Evolutionary conservation across 2,113 vertebrate genomes (phyloP).

Genomic region (Lamprologus callipterus): DNA sequence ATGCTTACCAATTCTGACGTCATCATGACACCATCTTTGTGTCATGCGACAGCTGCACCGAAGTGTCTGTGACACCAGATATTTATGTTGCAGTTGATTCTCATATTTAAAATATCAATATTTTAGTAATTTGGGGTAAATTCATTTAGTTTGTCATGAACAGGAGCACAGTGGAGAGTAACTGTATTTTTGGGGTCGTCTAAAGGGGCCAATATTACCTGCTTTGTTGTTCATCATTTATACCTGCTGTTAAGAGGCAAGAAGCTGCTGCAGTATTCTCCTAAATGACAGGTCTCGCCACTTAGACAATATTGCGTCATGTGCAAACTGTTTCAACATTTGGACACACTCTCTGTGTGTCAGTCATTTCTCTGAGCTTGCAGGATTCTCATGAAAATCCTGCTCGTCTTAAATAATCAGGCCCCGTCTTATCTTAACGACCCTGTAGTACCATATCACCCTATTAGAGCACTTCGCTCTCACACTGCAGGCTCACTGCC

Average conservation of each 20-base stretch:
- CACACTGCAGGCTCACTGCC: rapidly evolving
- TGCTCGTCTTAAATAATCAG: not conserved
- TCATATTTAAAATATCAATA: not conserved
- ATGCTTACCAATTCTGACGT: too few species aligned
- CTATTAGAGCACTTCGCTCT: not conserved
- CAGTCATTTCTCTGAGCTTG: not conserved
- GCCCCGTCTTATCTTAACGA: rapidly evolving
- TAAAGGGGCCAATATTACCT: not conserved
- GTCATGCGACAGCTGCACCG: too few species aligned
- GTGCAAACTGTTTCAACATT: not conserved
- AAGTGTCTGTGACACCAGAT: not conserved
- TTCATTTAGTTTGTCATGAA: not conserved
- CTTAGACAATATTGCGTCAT: not conserved
- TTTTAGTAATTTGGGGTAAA: not conserved
- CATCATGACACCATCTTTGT: too few species aligned
- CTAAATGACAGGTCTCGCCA: not conserved
- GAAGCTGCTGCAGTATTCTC: not conserved
- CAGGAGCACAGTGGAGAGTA: rapidly evolving
- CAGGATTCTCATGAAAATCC: not conserved
- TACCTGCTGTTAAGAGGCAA: not conserved
- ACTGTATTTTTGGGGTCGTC: not conserved
- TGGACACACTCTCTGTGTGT: not conserved
- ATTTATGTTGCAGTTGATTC: not conserved
- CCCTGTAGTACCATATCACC: not conserved
- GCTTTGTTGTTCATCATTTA: not conserved